These are phyloP conservation scores for Blastobasis adustella DNA, from an alignment of 2,888 invertebrate genomes.

Conservation along the genomic window DNA sequence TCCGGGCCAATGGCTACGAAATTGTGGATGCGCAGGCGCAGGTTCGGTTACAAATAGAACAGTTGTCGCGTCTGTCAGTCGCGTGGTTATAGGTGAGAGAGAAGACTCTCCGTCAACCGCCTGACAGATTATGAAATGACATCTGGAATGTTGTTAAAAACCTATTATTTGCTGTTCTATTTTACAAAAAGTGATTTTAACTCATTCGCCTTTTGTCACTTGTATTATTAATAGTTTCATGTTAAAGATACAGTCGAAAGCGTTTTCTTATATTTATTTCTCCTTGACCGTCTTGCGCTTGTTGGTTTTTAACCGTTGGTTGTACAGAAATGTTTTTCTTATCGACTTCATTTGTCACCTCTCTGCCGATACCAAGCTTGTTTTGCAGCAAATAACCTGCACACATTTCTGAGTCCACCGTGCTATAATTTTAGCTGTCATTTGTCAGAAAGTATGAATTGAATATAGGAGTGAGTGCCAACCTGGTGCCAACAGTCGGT, in stretches of 20 bases:
- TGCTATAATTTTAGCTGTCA: conserved; percentile 59
- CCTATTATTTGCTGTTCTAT: too few species aligned
- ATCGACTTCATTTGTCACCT: background rate
- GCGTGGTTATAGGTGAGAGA: conserved; percentile 22
- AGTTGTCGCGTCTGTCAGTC: conserved; percentile 29
- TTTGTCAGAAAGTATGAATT: conserved; percentile 50
- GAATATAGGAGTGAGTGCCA: conserved; percentile 11
- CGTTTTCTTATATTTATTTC: too few species aligned
- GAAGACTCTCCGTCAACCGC: conserved; percentile 16
- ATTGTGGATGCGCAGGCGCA: conserved; percentile 20
- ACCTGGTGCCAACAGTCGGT: conserved; percentile 41
- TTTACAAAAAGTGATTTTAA: too few species aligned
- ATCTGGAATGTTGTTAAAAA: background rate
- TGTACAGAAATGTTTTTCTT: background rate
- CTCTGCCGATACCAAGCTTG: background rate
- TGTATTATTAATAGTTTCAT: too few species aligned
- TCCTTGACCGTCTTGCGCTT: too few species aligned
- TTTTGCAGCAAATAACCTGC: conserved; percentile 9
- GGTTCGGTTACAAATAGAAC: conserved; percentile 18
- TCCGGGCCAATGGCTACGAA: conserved; percentile 28
- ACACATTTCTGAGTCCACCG: conserved; percentile 25
- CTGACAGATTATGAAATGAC: conserved; percentile 2
- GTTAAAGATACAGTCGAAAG: too few species aligned
- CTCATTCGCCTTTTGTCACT: too few species aligned
- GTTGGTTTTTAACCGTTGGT: too few species aligned